Evolutionary conservation across 2,888 invertebrate species (phyloP).

Genomic region (Pollenia griseotomentosa): DNA sequence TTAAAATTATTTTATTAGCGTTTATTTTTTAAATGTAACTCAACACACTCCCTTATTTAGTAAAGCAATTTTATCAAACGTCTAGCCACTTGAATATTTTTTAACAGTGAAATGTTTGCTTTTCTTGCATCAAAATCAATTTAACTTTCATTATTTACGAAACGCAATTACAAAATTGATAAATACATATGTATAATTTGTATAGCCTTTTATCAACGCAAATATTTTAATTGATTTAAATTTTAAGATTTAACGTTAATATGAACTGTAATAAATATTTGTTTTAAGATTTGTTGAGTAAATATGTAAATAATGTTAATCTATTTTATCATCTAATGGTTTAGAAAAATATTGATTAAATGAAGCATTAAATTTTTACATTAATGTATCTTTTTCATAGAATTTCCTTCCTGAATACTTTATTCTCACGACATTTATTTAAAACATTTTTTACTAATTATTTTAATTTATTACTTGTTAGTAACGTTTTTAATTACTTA

Average conservation of each 20-base stretch:
- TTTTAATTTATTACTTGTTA: too few species aligned
- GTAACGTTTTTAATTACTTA: too few species aligned
- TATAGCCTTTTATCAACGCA: constrained; percentile 20
- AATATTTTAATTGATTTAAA: constrained; percentile 54
- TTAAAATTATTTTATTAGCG: not conserved
- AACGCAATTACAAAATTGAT: not conserved
- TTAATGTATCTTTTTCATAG: too few species aligned
- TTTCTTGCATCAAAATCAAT: too few species aligned
- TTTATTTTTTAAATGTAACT: not conserved
- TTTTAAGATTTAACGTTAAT: not conserved
- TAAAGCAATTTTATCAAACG: not conserved
- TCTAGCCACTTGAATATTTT: not conserved
- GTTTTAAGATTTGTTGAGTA: not conserved
- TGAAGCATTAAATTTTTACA: too few species aligned
- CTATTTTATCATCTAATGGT: not conserved
- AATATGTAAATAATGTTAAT: constrained; percentile 8
- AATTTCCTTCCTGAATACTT: too few species aligned
- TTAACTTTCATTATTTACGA: too few species aligned
- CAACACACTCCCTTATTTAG: too few species aligned
- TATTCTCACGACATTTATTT: too few species aligned
- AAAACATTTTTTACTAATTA: too few species aligned
- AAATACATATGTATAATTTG: not conserved
- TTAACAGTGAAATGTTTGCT: not conserved
- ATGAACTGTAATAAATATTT: not conserved
- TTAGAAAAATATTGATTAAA: too few species aligned